Evolutionary conservation across 1,140 invertebrate genomes (phyloP).

Genomic region (Calliphora vicina): DNA sequence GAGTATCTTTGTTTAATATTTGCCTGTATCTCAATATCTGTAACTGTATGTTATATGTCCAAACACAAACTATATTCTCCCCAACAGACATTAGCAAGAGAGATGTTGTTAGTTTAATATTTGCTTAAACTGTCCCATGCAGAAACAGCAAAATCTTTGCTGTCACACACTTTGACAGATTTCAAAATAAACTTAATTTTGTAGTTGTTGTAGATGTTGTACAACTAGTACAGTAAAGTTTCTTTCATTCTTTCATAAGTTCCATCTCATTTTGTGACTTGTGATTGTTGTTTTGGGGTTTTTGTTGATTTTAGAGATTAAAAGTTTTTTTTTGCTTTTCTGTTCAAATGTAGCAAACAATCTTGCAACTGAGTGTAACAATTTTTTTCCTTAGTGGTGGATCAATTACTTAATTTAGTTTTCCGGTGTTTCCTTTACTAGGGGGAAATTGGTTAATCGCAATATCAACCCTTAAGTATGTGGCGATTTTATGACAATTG

Average conservation of each 20-base stretch:
- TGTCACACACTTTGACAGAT: not conserved
- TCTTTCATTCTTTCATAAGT: too few species aligned
- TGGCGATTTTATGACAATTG: conserved; percentile 12
- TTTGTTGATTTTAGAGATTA: conserved; percentile 6
- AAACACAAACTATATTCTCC: too few species aligned
- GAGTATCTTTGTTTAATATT: not conserved
- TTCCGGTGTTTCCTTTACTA: not conserved
- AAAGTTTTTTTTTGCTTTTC: not conserved
- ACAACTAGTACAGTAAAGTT: too few species aligned
- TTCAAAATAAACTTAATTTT: not conserved
- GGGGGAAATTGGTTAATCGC: not conserved
- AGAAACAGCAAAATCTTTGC: not conserved
- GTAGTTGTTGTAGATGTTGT: too few species aligned
- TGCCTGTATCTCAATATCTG: not conserved
- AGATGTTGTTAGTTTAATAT: not conserved
- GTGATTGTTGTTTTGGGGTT: not conserved
- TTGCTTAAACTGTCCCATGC: conserved; percentile 14
- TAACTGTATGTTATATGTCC: too few species aligned
- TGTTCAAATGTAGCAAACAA: not conserved
- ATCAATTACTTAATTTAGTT: conserved; percentile 26
- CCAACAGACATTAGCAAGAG: too few species aligned
- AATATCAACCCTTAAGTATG: not conserved
- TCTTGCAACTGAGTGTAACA: not conserved
- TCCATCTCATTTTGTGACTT: not conserved
- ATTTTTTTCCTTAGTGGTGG: not conserved